Base-by-base conservation (phyloP, 2,888 invertebrate genomes). In the Altica lythri region DNA sequence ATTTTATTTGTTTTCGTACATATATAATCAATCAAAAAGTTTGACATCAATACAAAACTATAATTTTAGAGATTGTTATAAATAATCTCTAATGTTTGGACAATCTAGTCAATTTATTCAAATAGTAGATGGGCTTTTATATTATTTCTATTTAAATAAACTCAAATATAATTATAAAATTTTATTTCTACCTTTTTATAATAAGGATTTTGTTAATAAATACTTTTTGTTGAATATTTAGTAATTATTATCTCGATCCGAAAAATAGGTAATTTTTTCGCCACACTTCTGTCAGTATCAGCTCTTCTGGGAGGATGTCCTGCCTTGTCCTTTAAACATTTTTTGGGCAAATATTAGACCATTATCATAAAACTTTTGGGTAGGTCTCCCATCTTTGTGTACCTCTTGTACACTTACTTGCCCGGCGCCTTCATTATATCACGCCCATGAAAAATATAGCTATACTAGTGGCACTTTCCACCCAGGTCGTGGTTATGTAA, bases 101-200 rank as follows among this genome's bases (percentile, higher is more conserved):
- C 38, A 19, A 38, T 38, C 37, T 37, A 37, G 37, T 37, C 37
- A 37, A 17, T 37, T 18, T 37, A 9, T 37, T 37, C 37, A n/a
- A 9, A 17, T 37, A 37, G 17, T 37, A n/a, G n/a, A n/a, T n/a
- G 37, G 37, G 17, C 35, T 35, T 10, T 14, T 35, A 5, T 13
- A 35, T 3, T n/a, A n/a, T 29, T 34, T 8, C n/a, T 34, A 14
- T 34, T 34, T 37, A 37, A 6, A 19, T 2, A 17, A 37, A 37
- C 2, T 9, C 5, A 6, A 8, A 37, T 37, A 16, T 16, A 16
- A 17, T 37, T 37, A 19, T 37, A 37, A 30, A 12, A 4, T 19
- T 10, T 37, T 37, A 37, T 37, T 37, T 37, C 5, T 37, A 38
- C 12, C 17, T 34, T 38, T 38, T 38, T 38, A 38, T 38, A 38